These are phyloP conservation scores for Semicossyphus pulcher DNA, from an alignment of 2,113 vertebrate genomes.

Conservation along the genomic window DNA sequence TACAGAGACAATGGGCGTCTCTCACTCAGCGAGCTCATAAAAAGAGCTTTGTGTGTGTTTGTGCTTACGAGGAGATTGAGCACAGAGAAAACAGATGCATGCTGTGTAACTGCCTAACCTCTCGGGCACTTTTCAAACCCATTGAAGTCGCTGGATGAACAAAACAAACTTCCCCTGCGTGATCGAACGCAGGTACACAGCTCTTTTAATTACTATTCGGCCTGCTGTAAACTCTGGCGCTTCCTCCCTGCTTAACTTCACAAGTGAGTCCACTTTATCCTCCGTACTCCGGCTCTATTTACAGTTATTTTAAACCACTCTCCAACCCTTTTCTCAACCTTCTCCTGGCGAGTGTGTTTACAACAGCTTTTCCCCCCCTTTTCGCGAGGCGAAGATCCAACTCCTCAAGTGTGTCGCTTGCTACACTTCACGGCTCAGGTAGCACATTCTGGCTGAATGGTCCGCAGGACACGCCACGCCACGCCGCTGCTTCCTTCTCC, in stretches of 20 bases:
- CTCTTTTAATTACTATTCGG: slow-evolving; percentile 9
- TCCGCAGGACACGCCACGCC: slow-evolving; percentile 33
- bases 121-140: slow-evolving; percentile 43
- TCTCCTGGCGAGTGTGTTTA: slow-evolving; percentile 64
- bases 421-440: slow-evolving; percentile 70
- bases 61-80: slow-evolving; percentile 73
- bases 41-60: slow-evolving; percentile 75
- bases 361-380: slow-evolving; percentile 62
- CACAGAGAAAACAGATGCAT: slow-evolving; percentile 68
- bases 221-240: background rate
- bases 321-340: slow-evolving; percentile 59
- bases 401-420: slow-evolving; percentile 66
- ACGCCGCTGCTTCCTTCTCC: slow-evolving; percentile 24
- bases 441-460: slow-evolving; percentile 56
- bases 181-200: slow-evolving; percentile 29
- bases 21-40: slow-evolving; percentile 70
- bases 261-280: background rate
- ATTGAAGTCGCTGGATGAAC: slow-evolving; percentile 33
- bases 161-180: slow-evolving; percentile 48
- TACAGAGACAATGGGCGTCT: slow-evolving; percentile 75
- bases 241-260: slow-evolving; percentile 1
- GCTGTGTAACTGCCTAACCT: slow-evolving; percentile 72
- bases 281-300: slow-evolving; percentile 10
- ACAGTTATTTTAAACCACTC: slow-evolving; percentile 41
- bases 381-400: slow-evolving; percentile 66